phyloP scores from a whole-genome alignment of 2,888 invertebrate genomes.

The Heliconius ismenius region DNA sequence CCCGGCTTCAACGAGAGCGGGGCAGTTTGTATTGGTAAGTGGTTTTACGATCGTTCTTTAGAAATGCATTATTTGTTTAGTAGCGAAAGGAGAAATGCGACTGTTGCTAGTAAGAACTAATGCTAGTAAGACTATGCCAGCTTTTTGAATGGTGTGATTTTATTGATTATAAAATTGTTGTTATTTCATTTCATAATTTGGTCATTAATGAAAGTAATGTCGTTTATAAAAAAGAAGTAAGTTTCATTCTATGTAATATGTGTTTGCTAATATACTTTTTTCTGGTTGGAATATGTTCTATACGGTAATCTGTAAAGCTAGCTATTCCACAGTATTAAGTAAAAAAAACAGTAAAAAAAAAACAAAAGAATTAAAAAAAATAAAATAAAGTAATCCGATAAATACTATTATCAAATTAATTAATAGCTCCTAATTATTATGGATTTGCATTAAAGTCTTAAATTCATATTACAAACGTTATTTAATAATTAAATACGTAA shows the following conservation, averaged over 20 bases:
- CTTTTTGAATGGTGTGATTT: neutral
- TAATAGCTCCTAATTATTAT: neutral
- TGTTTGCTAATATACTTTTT: no score
- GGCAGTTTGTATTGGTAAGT: conserved; percentile 85
- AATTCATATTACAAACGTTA: neutral
- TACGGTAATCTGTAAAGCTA: no score
- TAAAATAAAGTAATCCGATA: neutral
- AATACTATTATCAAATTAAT: neutral
- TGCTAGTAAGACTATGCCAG: neutral
- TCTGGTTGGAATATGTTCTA: no score
- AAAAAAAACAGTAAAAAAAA: no score
- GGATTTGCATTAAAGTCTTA: neutral
- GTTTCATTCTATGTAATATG: no score
- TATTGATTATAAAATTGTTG: neutral
- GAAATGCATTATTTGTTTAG: neutral
- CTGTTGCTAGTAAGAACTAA: neutral
- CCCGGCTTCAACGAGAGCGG: conserved; percentile 96
- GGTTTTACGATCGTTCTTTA: neutral
- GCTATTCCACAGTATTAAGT: no score
- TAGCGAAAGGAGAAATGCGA: neutral
- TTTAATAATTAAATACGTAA: neutral
- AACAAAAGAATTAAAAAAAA: no score
- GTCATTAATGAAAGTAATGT: no score
- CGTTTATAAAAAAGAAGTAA: no score
- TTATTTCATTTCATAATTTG: neutral